Evolutionary conservation across 2,797 vertebrate species (phyloP), one percentile per base, ranked within the genome.

Genomic region (Rhinella marina): DNA sequence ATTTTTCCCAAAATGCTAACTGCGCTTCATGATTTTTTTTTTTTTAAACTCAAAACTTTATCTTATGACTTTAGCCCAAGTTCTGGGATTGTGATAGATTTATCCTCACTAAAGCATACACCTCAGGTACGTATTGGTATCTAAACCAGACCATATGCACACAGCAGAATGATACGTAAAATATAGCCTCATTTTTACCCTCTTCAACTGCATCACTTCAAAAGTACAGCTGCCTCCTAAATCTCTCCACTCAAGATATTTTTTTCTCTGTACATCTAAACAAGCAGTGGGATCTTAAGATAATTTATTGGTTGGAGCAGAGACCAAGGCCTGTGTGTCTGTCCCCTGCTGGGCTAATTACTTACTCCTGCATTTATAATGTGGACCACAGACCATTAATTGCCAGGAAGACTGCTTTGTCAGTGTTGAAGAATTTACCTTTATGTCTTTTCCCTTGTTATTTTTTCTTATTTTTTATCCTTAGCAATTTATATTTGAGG

Each of bases 331-430:
- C 84, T 48, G 23, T 73, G 78, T 72, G 64, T 70, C 66, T 57
- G 62, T 76, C 68, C 79, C 86, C 64, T 68, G 79, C 79, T 82
- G 79, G 50, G 79, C 79, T 87, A 87, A 87, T 87, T 82, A 81
- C 79, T 62, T 73, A 62, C 79, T 75, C 9, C 86, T 82, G 86
- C 56, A 82, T 87, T 76, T 64, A 87, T 76, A 82, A 82, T 82
- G 86, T 52, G 57, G 66, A 68, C 68, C 29, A 75, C 32, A 52
- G 32, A 73, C 29, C 32, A 73, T 86, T 72, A 48, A 80, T 70
- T 80, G 61, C 85, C 48, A 29, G 73, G 13, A 66, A 21, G 13
- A 57, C 59, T 79, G 62, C 61, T 68, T 86, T 80, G 62, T 86
- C 76, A 5, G 62, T 19, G 61, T 59, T 57, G 41, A 50, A 57